These are phyloP conservation scores for Poecilia latipinna DNA, from an alignment of 2,113 vertebrate genomes.

Conservation along the genomic window DNA sequence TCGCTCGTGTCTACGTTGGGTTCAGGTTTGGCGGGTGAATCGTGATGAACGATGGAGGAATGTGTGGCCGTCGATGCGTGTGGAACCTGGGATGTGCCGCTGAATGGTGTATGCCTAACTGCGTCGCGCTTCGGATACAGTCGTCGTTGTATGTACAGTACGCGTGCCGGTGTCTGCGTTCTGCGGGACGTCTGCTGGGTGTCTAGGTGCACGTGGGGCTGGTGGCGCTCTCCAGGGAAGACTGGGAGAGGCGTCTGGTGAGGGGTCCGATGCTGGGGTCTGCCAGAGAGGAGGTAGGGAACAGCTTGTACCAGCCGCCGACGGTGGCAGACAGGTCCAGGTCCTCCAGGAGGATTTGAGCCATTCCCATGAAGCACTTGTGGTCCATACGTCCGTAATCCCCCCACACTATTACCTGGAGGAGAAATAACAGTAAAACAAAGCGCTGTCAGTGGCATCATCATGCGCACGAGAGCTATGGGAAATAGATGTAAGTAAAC, in stretches of 20 bases:
- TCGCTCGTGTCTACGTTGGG: constrained; percentile 24
- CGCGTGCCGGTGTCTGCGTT: constrained; percentile 53
- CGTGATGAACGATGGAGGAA: neutral
- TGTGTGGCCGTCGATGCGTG: neutral
- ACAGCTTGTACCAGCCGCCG: constrained; percentile 98
- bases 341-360: constrained; percentile 96
- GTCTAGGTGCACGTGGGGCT: constrained; percentile 93
- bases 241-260: constrained; percentile 94
- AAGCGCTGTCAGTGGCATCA: neutral
- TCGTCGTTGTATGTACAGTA: constrained; percentile 67
- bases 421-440: neutral
- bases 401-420: constrained; percentile 96
- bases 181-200: constrained; percentile 33
- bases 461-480: too few species aligned
- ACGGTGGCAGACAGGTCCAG: constrained; percentile 90
- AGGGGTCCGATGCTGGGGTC: constrained; percentile 94
- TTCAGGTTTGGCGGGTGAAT: constrained; percentile 15
- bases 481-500: neutral
- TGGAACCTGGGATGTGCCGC: neutral
- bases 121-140: constrained; percentile 54
- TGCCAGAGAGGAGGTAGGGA: constrained; percentile 96
- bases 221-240: constrained; percentile 96
- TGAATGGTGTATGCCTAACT: constrained; percentile 39
- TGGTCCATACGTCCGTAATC: constrained; percentile 99
- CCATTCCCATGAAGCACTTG: constrained; percentile 99